phyloP scores from a whole-genome alignment of 30 jellyfish, hydroid and myxozoan genomes.

The Haliclystus octoradiatus region DNA sequence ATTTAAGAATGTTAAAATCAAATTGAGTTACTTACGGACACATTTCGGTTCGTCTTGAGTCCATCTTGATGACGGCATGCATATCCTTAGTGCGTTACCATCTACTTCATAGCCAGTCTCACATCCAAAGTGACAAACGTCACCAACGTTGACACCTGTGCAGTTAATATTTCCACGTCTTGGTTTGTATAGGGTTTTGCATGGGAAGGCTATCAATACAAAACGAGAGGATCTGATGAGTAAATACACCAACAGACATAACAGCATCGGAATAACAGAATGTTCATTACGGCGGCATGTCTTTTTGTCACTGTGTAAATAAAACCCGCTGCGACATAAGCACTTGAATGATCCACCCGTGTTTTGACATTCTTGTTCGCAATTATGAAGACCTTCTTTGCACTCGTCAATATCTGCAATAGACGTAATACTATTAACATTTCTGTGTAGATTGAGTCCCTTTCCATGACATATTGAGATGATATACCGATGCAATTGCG shows the following conservation, averaged over 20 bases:
- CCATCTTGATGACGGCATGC: slow-evolving; percentile 59
- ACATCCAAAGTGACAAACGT: slow-evolving; percentile 36
- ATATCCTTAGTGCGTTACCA: slow-evolving; percentile 32
- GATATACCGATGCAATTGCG: slow-evolving; percentile 30
- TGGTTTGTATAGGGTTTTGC: slow-evolving; percentile 39
- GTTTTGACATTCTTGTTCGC: not conserved
- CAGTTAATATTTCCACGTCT: slow-evolving; percentile 28
- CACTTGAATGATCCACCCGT: not conserved
- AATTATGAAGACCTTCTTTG: not conserved
- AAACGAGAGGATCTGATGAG: too few species aligned
- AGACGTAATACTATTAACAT: too few species aligned
- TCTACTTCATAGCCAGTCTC: slow-evolving; percentile 22
- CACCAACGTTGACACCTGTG: slow-evolving; percentile 33
- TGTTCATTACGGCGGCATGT: not conserved
- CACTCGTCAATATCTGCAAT: slow-evolving; percentile 4
- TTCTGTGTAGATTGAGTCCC: too few species aligned
- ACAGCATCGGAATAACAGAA: not conserved
- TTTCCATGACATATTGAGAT: too few species aligned
- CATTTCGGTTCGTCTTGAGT: slow-evolving; percentile 29
- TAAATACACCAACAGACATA: not conserved
- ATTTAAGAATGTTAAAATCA: not conserved
- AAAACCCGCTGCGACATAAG: not conserved
- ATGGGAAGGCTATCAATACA: slow-evolving; percentile 12
- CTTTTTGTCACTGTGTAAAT: not conserved
- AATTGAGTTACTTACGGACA: slow-evolving; percentile 22